phyloP scores from a whole-genome alignment of 2,797 vertebrate species.

The Microchirus variegatus region DNA sequence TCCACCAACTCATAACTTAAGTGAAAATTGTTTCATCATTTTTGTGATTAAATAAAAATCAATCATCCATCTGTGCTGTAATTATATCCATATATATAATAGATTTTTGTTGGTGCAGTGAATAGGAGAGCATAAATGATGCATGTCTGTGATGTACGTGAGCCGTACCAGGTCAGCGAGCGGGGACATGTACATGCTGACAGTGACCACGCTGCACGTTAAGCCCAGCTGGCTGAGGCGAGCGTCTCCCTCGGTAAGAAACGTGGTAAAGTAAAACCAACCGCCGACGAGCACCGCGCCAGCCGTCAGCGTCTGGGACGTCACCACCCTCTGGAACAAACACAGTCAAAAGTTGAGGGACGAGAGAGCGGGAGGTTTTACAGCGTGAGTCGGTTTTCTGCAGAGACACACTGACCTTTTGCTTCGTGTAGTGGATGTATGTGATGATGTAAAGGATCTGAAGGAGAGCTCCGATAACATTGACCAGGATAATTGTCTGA shows the following conservation, averaged over 20 bases:
- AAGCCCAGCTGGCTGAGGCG: conserved; percentile 86
- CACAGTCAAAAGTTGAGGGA: conserved; percentile 7
- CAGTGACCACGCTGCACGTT: conserved; percentile 89
- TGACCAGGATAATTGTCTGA: conserved; percentile 85
- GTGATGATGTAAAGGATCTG: conserved; percentile 87
- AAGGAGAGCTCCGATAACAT: conserved; percentile 84
- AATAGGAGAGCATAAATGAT: not conserved
- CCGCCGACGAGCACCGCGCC: conserved; percentile 69
- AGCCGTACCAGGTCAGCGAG: conserved; percentile 83
- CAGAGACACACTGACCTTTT: conserved; percentile 81
- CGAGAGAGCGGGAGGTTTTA: not conserved
- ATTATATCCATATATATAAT: too few species aligned
- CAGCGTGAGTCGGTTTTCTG: not conserved
- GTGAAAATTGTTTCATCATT: too few species aligned
- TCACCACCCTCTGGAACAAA: conserved; percentile 73
- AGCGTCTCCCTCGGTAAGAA: conserved; percentile 56
- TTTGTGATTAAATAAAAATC: too few species aligned
- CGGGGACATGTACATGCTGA: conserved; percentile 95
- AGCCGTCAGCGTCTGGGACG: conserved; percentile 74
- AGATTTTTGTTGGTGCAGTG: too few species aligned
- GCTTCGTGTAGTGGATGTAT: conserved; percentile 84
- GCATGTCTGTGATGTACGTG: conserved; percentile 22
- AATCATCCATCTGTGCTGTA: too few species aligned
- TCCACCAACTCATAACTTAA: too few species aligned
- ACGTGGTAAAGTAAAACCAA: conserved; percentile 84